Base-by-base conservation (phyloP, 1,140 invertebrate genomes). In the Brachionus calyciflorus region DNA sequence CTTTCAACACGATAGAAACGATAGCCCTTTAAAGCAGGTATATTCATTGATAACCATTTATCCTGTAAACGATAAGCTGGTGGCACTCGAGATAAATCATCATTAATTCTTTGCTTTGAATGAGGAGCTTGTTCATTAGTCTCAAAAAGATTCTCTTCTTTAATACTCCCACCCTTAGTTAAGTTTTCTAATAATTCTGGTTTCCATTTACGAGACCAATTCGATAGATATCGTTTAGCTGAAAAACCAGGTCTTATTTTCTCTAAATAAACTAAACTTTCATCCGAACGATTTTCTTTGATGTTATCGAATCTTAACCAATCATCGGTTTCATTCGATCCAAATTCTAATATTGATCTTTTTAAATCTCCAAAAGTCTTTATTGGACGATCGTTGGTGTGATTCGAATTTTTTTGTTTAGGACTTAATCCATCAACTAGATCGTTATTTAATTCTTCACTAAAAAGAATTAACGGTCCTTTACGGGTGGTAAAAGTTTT, bases 401-500 rank as follows among this genome's bases (percentile, higher is more conserved):
- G 24, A 51, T n/a, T n/a, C n/a, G n/a, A n/a, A n/a, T n/a, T n/a
- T 46, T 30, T 73, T 48, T 37, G 48, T 14, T 78, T 48, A 9
- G 2, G 24, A 7, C n/a, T 12, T 28, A 14, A 10, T 30, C 30
- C 19, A 1, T 24, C 28, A 46, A 46, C 48, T 10, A 17, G 78
- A 51, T 40, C 46, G 76, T 3, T 78, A 77, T 24, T 82, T 82
- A 70, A 82, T 76, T 85, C 83, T 78, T 85, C 84, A 10, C 82
- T 84, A 69, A 83, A 85, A n/a, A 85, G 69, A 21, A 85, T 70
- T 24, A 85, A 70, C 0, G 84, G 83, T n/a, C 84, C 84, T 79
- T 82, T 84, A 7, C 83, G 76, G 2, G 84, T 85, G 5, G 81
- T 84, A 75, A 84, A 85, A 46, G 84, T 85, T 73, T 85, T 85